Evolutionary conservation across 1,140 invertebrate genomes (phyloP).

Genomic region (Ganaspis sp.): DNA sequence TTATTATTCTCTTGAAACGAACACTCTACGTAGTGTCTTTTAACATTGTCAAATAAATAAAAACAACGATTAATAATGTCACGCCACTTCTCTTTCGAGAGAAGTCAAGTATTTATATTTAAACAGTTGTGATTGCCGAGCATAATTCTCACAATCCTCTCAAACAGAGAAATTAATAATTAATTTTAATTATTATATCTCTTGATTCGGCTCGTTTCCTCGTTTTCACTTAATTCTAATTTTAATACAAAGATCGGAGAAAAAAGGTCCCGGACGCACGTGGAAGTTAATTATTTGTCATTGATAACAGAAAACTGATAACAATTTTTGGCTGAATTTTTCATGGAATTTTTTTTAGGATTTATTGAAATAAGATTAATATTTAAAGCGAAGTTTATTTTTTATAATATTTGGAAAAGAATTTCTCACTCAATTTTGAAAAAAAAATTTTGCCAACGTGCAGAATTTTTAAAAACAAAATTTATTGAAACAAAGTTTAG

Average conservation of each 20-base stretch:
- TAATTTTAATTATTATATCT: not conserved
- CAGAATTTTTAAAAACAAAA: too few relatives aligned
- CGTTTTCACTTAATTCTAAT: not conserved
- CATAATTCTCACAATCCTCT: not conserved
- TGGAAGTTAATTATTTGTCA: not conserved
- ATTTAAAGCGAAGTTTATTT: too few relatives aligned
- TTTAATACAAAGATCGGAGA: not conserved
- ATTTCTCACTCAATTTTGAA: too few relatives aligned
- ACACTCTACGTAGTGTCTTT: not conserved
- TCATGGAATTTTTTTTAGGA: too few relatives aligned
- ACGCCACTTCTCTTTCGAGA: not conserved
- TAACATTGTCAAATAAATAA: not conserved
- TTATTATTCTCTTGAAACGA: not conserved
- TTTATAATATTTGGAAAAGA: too few relatives aligned
- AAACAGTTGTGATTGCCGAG: not conserved
- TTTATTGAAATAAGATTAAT: too few relatives aligned
- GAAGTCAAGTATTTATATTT: not conserved
- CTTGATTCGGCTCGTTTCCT: not conserved
- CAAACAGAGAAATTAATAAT: not conserved
- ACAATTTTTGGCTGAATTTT: too few relatives aligned
- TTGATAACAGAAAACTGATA: not conserved
- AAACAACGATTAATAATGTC: not conserved
- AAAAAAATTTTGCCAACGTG: too few relatives aligned
- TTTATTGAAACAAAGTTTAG: too few relatives aligned
- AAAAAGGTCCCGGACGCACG: not conserved